Conservation (phyloP, 2,113 vertebrate species). For the Perccottus glenii region DNA sequence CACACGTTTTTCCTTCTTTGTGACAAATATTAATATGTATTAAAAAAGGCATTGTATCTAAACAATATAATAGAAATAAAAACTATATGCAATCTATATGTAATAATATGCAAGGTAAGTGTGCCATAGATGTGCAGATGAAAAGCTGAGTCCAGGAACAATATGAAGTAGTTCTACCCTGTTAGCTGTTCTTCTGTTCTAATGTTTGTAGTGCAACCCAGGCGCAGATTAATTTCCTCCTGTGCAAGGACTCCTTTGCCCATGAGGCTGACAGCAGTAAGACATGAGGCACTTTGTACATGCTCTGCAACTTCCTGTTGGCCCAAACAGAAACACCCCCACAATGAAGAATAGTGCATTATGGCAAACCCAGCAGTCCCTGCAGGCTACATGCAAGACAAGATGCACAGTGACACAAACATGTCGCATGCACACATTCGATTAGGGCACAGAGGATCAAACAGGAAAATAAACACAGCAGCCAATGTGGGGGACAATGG, state of each 20-base stretch:
- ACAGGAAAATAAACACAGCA: slow-evolving; percentile 63
- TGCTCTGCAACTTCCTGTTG: slow-evolving; percentile 47
- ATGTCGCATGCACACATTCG: slow-evolving; percentile 20
- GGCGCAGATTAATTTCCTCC: slow-evolving; percentile 42
- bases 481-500: slow-evolving; percentile 55
- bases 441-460: slow-evolving; percentile 45
- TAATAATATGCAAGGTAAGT: too few species aligned
- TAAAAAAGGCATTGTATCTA: too few species aligned
- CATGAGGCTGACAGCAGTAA: slow-evolving; percentile 35
- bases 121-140: too few species aligned
- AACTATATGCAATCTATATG: too few species aligned
- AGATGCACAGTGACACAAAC: slow-evolving; percentile 17
- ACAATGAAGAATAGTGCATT: slow-evolving; percentile 38
- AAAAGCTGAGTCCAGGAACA: too few species aligned
- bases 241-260: slow-evolving; percentile 33
- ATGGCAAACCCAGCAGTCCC: slow-evolving; percentile 23
- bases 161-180: too few species aligned
- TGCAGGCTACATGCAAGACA: slow-evolving; percentile 3
- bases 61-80: too few species aligned
- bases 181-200: slow-evolving; percentile 27
- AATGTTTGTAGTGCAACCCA: slow-evolving; percentile 20
- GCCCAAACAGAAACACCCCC: slow-evolving; percentile 51
- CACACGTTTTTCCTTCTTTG: too few species aligned
- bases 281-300: slow-evolving; percentile 23
- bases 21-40: too few species aligned